Conservation (phyloP, 2,113 vertebrate species). For the Heliornis fulica region DNA sequence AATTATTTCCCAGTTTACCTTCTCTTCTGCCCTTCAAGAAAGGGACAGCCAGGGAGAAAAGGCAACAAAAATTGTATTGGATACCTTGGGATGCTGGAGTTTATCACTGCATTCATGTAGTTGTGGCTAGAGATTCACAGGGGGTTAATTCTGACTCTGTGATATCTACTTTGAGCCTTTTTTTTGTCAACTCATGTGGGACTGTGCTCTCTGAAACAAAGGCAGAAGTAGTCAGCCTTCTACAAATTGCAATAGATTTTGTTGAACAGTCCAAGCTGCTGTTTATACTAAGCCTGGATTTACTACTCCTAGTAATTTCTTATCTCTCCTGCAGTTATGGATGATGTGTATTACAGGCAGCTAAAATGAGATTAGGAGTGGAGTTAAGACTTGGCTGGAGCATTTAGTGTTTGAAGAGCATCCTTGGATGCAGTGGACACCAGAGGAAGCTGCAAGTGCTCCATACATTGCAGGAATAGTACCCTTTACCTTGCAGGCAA, state of each 20-base stretch:
- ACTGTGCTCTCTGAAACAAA: background rate
- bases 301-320: background rate
- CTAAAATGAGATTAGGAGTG: background rate
- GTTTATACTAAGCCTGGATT: background rate
- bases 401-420: background rate
- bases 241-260: background rate
- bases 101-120: background rate
- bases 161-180: background rate
- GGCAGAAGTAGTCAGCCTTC: background rate
- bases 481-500: background rate
- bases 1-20: background rate
- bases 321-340: background rate
- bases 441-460: background rate
- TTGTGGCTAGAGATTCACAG: background rate
- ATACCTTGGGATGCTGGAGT: background rate
- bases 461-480: background rate
- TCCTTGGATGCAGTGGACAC: background rate
- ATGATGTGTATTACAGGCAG: background rate
- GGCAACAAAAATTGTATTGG: background rate
- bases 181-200: background rate
- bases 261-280: background rate
- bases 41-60: background rate
- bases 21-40: background rate
- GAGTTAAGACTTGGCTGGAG: background rate
- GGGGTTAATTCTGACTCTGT: background rate